A percentile compares a stretch with the other conserved stretches of the same genome.
phyloP scores from a whole-genome alignment of 1,140 invertebrate species.

The Drosophila elegans region DNA sequence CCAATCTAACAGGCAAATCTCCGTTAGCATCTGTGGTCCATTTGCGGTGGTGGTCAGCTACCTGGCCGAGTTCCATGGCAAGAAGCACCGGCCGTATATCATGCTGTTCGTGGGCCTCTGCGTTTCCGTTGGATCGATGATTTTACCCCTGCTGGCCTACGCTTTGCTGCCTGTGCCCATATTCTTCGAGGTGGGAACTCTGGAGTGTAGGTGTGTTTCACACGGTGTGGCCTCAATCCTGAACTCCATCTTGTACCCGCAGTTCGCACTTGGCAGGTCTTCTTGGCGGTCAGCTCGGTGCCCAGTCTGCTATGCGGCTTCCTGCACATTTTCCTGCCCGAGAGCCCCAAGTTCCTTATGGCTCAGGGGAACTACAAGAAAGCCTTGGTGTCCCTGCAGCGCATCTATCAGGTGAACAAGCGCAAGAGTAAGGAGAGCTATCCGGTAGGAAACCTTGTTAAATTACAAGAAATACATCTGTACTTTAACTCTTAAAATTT shows the following conservation, averaged over 20 bases:
- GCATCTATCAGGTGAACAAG: conserved; percentile 86
- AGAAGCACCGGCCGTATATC: conserved; percentile 87
- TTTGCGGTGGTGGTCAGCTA: conserved; percentile 89
- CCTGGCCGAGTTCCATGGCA: conserved; percentile 88
- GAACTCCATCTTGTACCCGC: not conserved
- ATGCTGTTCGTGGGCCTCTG: conserved; percentile 87
- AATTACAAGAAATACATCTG: not conserved
- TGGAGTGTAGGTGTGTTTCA: conserved; percentile 51
- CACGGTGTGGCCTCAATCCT: not conserved
- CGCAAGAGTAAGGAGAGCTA: conserved; percentile 87
- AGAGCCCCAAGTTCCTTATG: conserved; percentile 93
- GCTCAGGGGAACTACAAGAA: conserved; percentile 88
- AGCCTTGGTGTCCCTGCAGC: conserved; percentile 83
- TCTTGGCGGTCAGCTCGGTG: conserved; percentile 87
- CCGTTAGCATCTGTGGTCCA: conserved; percentile 88
- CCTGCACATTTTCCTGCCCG: conserved; percentile 89
- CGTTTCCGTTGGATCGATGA: conserved; percentile 86
- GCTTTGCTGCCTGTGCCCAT: conserved; percentile 84
- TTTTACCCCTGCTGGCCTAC: conserved; percentile 86
- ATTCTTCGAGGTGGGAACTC: conserved; percentile 34
- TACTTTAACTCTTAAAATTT: not conserved
- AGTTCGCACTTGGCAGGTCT: conserved; percentile 92
- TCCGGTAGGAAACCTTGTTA: conserved; percentile 86
- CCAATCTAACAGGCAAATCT: not conserved
- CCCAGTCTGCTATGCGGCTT: conserved; percentile 88